Evolutionary conservation across 2,888 invertebrate genomes (phyloP), one percentile per base, ranked within the genome.

Genomic region (Pollenia labialis): DNA sequence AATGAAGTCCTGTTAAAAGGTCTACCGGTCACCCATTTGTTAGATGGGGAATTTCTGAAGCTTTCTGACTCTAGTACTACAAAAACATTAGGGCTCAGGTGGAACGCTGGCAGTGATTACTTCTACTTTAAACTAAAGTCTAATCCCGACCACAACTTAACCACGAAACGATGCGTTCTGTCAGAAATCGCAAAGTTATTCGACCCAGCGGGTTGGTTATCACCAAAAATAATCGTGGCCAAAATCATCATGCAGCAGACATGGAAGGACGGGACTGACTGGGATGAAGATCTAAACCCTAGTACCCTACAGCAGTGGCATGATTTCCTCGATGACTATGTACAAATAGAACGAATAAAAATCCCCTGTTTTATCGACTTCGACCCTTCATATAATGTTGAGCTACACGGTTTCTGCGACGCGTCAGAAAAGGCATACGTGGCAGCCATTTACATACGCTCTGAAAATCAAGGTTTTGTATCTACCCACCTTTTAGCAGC

Each of bases 51-150:
- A 16, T 64, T 64, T 18, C 46, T 64, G 11, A 42, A 64, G 42
- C 48, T 48, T 4, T 66, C 66, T 1, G 48, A 66, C 11, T 48
- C 11, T 16, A 66, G 52, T n/a, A 40, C n/a, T n/a, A 52, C 52
- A 2, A 52, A 69, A 10, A 68, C 68, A 1, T 18, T 68, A 40
- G 68, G 68, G 12, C 50, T 68, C 0, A 48, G 50, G 11, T 68
- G 68, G 68, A 68, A 68, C 14, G 68, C 50, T n/a, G 68, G 40
- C 4, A 68, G 14, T 12, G 68, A 68, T n/a, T 9, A 48, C 6
- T 32, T 68, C 32, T 32, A 12, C 14, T 50, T 50, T 8, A 50
- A 48, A 23, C 18, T 68, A 1, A 48, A 68, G 23, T 3, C 6
- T 44, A n/a, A n/a, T 2, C 44, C 60, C 40, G 40, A 60, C 12